Conservation (phyloP, 2,113 vertebrate species). For the Gallinago undulata region DNA sequence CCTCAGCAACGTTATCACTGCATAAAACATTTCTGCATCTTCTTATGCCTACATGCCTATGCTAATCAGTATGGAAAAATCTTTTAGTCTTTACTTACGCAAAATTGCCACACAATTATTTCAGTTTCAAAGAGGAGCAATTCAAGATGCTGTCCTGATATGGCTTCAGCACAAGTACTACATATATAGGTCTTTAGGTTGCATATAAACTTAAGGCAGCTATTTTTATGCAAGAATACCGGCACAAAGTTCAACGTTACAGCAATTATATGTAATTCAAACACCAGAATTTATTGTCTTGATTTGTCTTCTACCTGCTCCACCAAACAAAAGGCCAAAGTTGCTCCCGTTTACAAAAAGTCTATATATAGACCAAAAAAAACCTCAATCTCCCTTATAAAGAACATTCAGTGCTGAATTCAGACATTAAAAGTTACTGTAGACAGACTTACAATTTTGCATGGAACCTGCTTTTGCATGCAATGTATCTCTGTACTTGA, state of each 20-base stretch:
- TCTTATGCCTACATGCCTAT: not conserved
- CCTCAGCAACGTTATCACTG: not conserved
- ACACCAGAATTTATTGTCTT: not conserved
- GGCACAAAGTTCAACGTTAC: not conserved
- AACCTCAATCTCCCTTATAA: not conserved
- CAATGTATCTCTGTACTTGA: slow-evolving; percentile 94
- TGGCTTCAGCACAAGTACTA: not conserved
- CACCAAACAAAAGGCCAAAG: not conserved
- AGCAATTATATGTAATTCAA: not conserved
- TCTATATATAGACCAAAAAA: not conserved
- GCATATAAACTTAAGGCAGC: not conserved
- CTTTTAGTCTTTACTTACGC: not conserved
- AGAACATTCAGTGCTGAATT: not conserved
- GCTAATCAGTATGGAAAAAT: not conserved
- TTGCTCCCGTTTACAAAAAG: not conserved
- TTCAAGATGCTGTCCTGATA: not conserved
- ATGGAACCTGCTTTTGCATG: slow-evolving; percentile 88
- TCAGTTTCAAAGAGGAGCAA: not conserved
- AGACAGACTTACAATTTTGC: slow-evolving; percentile 87
- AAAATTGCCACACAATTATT: not conserved
- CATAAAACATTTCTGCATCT: not conserved
- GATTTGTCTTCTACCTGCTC: not conserved
- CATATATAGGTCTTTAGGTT: not conserved
- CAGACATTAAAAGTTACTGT: not conserved
- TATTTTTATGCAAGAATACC: not conserved